These are phyloP conservation scores for Rutilus rutilus DNA, from an alignment of 2,113 vertebrate species.

Conservation along the genomic window DNA sequence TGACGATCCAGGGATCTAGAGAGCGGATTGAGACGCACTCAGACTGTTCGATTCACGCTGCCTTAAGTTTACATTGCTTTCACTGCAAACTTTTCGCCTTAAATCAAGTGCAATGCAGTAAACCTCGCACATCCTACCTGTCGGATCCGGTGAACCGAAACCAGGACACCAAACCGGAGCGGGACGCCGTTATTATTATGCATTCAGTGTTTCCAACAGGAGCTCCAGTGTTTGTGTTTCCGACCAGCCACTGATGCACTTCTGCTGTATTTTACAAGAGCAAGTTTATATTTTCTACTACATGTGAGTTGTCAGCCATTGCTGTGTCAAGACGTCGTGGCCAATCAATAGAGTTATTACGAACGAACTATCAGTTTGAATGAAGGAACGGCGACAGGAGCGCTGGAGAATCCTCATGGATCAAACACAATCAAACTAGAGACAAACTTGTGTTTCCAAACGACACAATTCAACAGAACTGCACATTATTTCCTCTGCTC, in stretches of 20 bases:
- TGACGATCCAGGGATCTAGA: no score
- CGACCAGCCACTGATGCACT: constrained; percentile 9
- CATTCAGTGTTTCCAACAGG: constrained; percentile 16
- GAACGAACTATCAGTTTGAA: neutral
- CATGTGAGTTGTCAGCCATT: neutral
- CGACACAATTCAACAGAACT: neutral
- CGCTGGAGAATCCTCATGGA: neutral
- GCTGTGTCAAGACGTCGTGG: constrained; percentile 12
- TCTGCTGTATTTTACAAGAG: neutral
- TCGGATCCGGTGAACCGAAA: neutral
- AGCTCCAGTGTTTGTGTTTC: constrained; percentile 2
- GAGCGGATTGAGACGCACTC: no score
- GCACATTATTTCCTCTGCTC: neutral
- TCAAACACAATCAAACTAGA: neutral
- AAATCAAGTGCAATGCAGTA: constrained; percentile 80
- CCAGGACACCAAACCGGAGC: neutral
- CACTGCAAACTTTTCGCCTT: constrained; percentile 91
- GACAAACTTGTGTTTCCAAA: neutral
- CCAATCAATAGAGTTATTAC: neutral
- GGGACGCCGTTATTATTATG: constrained; percentile 13
- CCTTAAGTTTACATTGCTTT: constrained; percentile 92
- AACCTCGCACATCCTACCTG: constrained; percentile 44
- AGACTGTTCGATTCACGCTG: constrained; percentile 80
- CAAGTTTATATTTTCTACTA: constrained; percentile 14
- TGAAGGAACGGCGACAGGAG: neutral